Conservation (phyloP, 2,113 vertebrate genomes). For the Mormyrus iriodes region DNA sequence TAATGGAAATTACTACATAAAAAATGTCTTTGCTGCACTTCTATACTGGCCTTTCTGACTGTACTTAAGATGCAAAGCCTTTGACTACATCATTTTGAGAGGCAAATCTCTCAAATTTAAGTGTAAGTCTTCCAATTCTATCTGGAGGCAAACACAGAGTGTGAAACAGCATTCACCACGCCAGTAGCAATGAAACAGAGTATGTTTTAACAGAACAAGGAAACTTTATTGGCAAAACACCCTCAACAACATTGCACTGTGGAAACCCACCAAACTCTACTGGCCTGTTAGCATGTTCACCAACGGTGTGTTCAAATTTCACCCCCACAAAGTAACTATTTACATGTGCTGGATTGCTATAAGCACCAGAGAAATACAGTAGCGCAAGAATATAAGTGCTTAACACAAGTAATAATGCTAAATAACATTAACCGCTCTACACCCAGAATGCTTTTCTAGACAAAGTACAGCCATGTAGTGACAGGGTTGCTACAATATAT, state of each 20-base stretch:
- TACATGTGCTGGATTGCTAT: background rate
- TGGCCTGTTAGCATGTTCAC: background rate
- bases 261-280: background rate
- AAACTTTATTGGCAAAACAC: background rate
- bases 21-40: background rate
- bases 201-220: background rate
- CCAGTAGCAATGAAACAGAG: background rate
- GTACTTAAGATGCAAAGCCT: background rate
- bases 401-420: background rate
- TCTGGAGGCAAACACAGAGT: background rate
- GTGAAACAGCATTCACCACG: background rate
- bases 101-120: background rate
- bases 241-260: background rate
- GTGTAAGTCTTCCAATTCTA: background rate
- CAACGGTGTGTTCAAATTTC: background rate
- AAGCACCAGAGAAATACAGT: background rate
- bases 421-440: background rate
- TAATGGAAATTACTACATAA: background rate
- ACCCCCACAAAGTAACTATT: background rate
- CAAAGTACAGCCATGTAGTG: background rate
- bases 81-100: background rate
- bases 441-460: background rate
- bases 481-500: background rate
- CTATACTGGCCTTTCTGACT: background rate
- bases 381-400: background rate